A percentile compares a stretch with the other conserved stretches of the same genome.
phyloP scores from a whole-genome alignment of 1,140 invertebrate genomes.

The Calliopsis andreniformis region DNA sequence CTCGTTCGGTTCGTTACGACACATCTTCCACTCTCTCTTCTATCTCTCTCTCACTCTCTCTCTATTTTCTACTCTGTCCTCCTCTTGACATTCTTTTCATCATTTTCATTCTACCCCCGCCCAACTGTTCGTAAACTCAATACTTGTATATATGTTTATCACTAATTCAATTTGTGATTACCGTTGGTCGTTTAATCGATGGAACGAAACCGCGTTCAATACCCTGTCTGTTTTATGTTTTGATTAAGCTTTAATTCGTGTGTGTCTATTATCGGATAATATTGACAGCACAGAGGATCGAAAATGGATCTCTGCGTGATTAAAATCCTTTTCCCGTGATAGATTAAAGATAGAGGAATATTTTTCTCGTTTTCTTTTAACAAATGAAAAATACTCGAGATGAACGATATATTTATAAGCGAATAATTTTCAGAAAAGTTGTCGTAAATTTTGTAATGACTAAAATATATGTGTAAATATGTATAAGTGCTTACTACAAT shows the following conservation, averaged over 20 bases:
- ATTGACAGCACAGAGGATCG: neutral
- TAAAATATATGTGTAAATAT: too few relatives aligned
- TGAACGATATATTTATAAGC: too few relatives aligned
- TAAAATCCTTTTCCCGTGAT: neutral
- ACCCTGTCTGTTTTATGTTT: neutral
- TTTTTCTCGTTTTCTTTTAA: too few relatives aligned
- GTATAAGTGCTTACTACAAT: too few relatives aligned
- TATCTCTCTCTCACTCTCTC: neutral
- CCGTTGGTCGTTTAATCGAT: conserved; percentile 38
- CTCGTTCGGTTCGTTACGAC: neutral
- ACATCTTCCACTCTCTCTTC: neutral
- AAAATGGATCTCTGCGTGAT: neutral
- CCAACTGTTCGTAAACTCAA: neutral
- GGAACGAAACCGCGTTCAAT: conserved; percentile 24
- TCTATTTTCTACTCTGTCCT: neutral
- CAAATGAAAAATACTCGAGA: too few relatives aligned
- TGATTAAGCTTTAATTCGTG: conserved; percentile 22
- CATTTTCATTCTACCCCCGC: neutral
- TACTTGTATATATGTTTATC: conserved; percentile 23
- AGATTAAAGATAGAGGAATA: too few relatives aligned
- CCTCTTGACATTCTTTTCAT: neutral
- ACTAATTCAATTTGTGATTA: conserved; percentile 39
- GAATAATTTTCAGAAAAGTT: too few relatives aligned
- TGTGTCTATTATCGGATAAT: neutral
- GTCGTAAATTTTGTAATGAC: too few relatives aligned